Evolutionary conservation across 2,797 vertebrate genomes (phyloP), one percentile per base, ranked within the genome.

Genomic region (Iguana delicatissima): DNA sequence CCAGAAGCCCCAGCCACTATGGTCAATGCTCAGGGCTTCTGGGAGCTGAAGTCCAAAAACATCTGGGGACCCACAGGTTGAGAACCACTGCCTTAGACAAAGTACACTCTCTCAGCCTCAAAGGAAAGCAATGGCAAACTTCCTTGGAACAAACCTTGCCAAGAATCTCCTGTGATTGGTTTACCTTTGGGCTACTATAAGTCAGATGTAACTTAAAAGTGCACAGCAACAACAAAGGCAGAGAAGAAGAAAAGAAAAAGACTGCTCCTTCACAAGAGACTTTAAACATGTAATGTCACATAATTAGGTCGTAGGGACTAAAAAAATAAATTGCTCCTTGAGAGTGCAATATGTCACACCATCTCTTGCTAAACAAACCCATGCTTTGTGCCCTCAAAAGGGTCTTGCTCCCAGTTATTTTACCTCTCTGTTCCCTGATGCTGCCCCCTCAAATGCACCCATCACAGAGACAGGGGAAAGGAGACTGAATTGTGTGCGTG

Each of bases 331-430:
- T n/a, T 26, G 42, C 42, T 52, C 16, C 16, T 46, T 74, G 20
- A 59, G 52, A 89, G 22, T 84, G 16, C 35, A 22, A 13, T 14
- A 29, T 32, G 29, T 32, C 35, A 16, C 35, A 16, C 6, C 13
- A 2, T 57, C 76, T 69, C 83, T 35, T 52, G 64, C 20, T 50
- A 64, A 50, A 79, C 46, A n/a, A 86, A 6, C 8, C 9, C 35
- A 29, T 62, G 50, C 35, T 74, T 13, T 67, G 6, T 26, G 13
- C n/a, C 42, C 62, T 38, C 2, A 1, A n/a, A 67, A 24, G 52
- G 7, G 8, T n/a, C 16, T 84, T 64, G 46, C 83, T 82, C 8
- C 4, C 20, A 55, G 22, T 80, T 86, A 90, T 81, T 92, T 93
- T 88, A 2, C 85, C 50, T 73, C 57, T 84, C 77, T 18, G 38